These are phyloP conservation scores for Synanthedon tipuliformis DNA, from an alignment of 2,888 invertebrate genomes.

Conservation along the genomic window DNA sequence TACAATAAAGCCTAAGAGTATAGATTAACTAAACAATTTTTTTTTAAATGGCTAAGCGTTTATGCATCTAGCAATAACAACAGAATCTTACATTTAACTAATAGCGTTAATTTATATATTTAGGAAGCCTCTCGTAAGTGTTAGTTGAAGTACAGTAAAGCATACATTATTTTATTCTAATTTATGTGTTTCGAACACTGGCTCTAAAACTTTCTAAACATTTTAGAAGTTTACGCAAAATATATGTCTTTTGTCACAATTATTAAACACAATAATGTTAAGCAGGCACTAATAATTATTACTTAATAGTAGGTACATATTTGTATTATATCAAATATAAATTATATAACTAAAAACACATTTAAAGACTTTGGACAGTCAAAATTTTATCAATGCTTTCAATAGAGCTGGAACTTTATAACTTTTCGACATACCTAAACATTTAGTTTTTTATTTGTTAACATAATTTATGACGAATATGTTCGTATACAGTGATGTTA, in stretches of 20 bases:
- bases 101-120: constrained; percentile 47
- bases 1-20: constrained; percentile 53
- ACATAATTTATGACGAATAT: no score
- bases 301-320: no score
- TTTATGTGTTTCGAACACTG: constrained; percentile 48
- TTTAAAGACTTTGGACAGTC: no score
- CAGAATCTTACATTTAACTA: constrained; percentile 54
- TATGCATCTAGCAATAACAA: constrained; percentile 68
- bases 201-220: constrained; percentile 30
- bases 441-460: no score
- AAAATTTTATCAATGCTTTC: no score
- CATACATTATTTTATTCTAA: constrained; percentile 25
- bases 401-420: constrained; percentile 25
- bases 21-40: constrained; percentile 48
- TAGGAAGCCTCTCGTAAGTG: constrained; percentile 63
- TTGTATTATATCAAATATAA: no score
- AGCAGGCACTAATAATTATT: constrained; percentile 68
- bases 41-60: constrained; percentile 54
- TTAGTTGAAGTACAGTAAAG: constrained; percentile 36
- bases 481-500: neutral
- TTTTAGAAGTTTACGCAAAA: constrained; percentile 50
- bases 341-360: no score
- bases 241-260: constrained; percentile 58
- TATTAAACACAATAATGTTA: constrained; percentile 45
- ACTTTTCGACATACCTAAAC: no score